phyloP scores from a whole-genome alignment of 1,140 invertebrate genomes.

The Lerema accius region DNA sequence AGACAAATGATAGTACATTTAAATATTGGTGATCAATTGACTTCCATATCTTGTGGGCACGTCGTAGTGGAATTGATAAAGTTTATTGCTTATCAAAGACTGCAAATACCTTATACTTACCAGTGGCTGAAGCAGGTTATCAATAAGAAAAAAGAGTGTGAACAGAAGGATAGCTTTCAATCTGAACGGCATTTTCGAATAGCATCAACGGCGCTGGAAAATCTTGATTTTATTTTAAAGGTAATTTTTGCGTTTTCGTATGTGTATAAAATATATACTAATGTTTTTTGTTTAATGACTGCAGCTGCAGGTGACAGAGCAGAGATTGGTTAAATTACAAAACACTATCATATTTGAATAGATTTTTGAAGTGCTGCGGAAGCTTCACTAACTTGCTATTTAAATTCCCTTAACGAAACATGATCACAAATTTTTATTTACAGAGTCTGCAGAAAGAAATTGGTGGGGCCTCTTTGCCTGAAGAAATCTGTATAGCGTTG shows the following conservation, averaged over 20 bases:
- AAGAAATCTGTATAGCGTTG: conserved; percentile 70
- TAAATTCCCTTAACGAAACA: too few species aligned
- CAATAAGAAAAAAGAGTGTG: conserved; percentile 61
- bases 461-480: conserved; percentile 54
- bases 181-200: conserved; percentile 73
- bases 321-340: too few species aligned
- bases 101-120: conserved; percentile 79
- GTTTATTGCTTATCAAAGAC: conserved; percentile 75
- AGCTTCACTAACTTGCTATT: too few species aligned
- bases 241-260: too few species aligned
- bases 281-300: too few species aligned
- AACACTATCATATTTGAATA: too few species aligned
- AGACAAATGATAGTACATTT: conserved; percentile 46
- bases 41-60: conserved; percentile 72
- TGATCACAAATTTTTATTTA: too few species aligned
- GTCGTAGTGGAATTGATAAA: conserved; percentile 78
- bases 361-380: too few species aligned
- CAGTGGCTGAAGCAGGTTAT: conserved; percentile 77
- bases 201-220: conserved; percentile 69
- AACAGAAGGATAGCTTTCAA: conserved; percentile 63
- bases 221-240: conserved; percentile 76
- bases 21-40: conserved; percentile 73
- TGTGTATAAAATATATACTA: too few species aligned
- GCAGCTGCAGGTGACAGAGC: too few species aligned
- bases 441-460: conserved; percentile 71